Percentiles rank a stretch among this genome's conserved stretches.
These are phyloP conservation scores for Empidonax traillii DNA, from an alignment of 2,113 vertebrate genomes.

Conservation along the genomic window DNA sequence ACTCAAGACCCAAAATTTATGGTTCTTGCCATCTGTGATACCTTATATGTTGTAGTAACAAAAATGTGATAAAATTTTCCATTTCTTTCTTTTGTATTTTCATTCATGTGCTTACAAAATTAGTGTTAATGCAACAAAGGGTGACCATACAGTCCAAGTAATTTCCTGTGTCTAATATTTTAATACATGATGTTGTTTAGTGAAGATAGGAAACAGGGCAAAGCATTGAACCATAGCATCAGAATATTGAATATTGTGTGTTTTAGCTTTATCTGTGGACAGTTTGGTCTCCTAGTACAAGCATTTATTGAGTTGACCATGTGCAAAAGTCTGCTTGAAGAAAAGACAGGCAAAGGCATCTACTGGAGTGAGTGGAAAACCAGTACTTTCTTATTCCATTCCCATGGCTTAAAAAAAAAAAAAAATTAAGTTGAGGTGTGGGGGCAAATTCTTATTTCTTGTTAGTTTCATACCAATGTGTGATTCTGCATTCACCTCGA, in stretches of 20 bases:
- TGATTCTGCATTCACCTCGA: neutral
- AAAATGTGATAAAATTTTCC: neutral
- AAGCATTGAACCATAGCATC: neutral
- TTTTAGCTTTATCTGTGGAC: neutral
- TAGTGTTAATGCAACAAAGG: neutral
- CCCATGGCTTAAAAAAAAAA: neutral
- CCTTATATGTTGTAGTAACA: neutral
- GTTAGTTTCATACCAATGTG: neutral
- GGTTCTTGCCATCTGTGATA: neutral
- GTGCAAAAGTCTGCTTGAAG: neutral
- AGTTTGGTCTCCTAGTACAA: neutral
- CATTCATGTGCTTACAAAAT: neutral
- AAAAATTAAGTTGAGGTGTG: accelerated
- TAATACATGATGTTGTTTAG: neutral
- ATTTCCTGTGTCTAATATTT: neutral
- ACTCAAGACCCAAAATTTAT: neutral
- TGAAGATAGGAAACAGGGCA: neutral
- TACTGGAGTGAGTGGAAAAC: neutral
- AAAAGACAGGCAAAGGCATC: neutral
- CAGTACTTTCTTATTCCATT: neutral
- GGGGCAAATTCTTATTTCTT: neutral
- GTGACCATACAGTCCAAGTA: neutral
- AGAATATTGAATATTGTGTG: neutral
- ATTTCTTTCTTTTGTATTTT: neutral
- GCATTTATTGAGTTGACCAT: neutral